A percentile compares a stretch with the other conserved stretches of the same genome.
These are phyloP conservation scores for Drosophila carrolli DNA, from an alignment of 1,140 invertebrate genomes.

Conservation along the genomic window DNA sequence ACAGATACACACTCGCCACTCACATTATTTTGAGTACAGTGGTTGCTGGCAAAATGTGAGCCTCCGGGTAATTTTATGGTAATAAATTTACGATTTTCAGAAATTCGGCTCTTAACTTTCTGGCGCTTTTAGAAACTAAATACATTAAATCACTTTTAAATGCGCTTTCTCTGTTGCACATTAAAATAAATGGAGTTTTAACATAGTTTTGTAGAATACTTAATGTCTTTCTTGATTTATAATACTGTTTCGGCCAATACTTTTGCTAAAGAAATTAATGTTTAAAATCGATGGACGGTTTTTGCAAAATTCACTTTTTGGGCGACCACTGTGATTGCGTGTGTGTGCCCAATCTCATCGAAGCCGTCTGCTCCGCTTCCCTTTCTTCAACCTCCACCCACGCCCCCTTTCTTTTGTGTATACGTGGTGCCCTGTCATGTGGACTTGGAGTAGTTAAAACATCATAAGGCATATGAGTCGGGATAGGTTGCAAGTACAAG, in stretches of 20 bases:
- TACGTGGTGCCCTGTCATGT: constrained; percentile 7
- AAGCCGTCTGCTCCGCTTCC: constrained; percentile 34
- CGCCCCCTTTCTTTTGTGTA: constrained; percentile 2
- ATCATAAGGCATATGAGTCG: constrained; percentile 17
- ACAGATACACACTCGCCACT: background rate
- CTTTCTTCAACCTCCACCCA: constrained; percentile 10
- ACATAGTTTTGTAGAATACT: too few species aligned
- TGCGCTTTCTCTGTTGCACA: constrained; percentile 16
- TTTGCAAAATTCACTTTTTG: background rate
- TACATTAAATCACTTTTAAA: constrained; percentile 20
- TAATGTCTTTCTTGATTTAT: too few species aligned
- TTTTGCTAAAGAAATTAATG: too few species aligned
- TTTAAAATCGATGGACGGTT: too few species aligned
- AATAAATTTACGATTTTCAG: constrained; percentile 9
- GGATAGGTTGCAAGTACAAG: constrained; percentile 21
- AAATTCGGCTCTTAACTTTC: constrained; percentile 17
- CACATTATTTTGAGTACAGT: constrained; percentile 21
- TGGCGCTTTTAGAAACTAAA: constrained; percentile 6
- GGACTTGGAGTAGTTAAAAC: constrained; percentile 35
- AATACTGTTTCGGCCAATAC: too few species aligned
- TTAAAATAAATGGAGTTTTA: constrained; percentile 8
- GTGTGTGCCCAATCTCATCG: constrained; percentile 57
- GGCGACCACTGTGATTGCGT: constrained; percentile 21
- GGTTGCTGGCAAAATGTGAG: constrained; percentile 7
- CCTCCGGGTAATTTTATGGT: constrained; percentile 5